Base-by-base conservation (phyloP, 2,888 invertebrate genomes). In the Sycophila texana region DNA sequence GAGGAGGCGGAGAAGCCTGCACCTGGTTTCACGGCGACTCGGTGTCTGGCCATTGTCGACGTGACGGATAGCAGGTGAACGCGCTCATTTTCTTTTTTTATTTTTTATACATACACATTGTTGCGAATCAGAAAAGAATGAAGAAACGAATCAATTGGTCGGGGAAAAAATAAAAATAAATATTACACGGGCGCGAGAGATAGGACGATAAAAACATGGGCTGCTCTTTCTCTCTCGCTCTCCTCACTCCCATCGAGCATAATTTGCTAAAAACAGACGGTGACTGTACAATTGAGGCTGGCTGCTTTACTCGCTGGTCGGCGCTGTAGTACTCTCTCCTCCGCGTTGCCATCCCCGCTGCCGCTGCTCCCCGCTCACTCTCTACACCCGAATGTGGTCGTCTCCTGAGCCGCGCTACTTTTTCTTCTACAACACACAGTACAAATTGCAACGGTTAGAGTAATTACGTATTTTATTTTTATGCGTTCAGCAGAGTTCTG, bases 371-470 rank as follows among this genome's bases (percentile, higher is more conserved):
- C 67, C 57, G 51, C 20, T 74, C 49, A 7, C 68, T 70, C 60
- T 74, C 68, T 60, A 75, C 60, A 63, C 63, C 72, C 55, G 63
- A 76, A 73, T 75, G 73, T 20, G 61, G 65, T 16, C n/a, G 51
- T 65, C 58, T 51, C 63, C 20, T 4, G 60, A 68, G 73, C 49
- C 47, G 71, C 71, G 77, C 80, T 83, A 84, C 83, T 85, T 82
- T 83, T 82, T 77, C 78, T 61, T 49, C 82, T 85, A 83, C n/a
- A 85, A 85, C 81, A 84, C 72, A 58, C 22, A 55, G 18, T 63
- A 47, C 18, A 63, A 63, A 63, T 63, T 63, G 63, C 39, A 63
- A 63, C 30, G 61, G 14, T 39, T 18, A 16, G 10, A n/a, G 18
- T 18, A 16, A 39, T 39, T 39, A 4, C 3, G 39, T 39, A 39